These are phyloP conservation scores for Calephelis perditalis DNA, from an alignment of 2,888 invertebrate species.

Conservation along the genomic window DNA sequence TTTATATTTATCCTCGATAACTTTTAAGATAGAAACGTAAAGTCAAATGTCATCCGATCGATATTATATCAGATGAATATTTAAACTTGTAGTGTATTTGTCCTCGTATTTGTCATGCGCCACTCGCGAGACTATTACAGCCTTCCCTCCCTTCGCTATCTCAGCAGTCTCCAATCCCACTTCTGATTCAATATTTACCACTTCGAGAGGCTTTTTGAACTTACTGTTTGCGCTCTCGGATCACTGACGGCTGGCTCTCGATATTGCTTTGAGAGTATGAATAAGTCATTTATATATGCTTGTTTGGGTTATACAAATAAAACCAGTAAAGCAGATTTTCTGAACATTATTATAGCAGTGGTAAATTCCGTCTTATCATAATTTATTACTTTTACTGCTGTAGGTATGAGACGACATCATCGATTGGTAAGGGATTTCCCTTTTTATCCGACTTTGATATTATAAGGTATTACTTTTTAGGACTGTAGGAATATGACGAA, in stretches of 20 bases:
- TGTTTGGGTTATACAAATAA: conserved; percentile 52
- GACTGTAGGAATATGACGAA: too few species aligned
- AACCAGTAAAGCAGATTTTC: conserved; percentile 36
- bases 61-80: conserved; percentile 56
- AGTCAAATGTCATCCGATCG: conserved; percentile 37
- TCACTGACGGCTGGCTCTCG: conserved; percentile 70
- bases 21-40: background rate
- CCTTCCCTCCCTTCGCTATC: conserved; percentile 31
- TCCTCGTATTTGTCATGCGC: conserved; percentile 66
- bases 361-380: background rate
- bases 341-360: conserved; percentile 3
- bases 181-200: conserved; percentile 77
- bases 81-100: conserved; percentile 62
- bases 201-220: conserved; percentile 76
- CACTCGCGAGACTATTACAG: conserved; percentile 79
- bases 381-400: too few species aligned
- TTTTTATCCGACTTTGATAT: too few species aligned
- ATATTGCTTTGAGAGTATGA: conserved; percentile 73
- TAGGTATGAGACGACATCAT: too few species aligned
- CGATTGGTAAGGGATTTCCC: too few species aligned
- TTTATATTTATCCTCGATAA: too few species aligned
- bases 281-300: conserved; percentile 67
- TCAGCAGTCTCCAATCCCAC: conserved; percentile 65
- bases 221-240: conserved; percentile 75
- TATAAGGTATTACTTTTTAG: too few species aligned